Conservation (phyloP, 2,113 vertebrate species). For the Grallaria varia region DNA sequence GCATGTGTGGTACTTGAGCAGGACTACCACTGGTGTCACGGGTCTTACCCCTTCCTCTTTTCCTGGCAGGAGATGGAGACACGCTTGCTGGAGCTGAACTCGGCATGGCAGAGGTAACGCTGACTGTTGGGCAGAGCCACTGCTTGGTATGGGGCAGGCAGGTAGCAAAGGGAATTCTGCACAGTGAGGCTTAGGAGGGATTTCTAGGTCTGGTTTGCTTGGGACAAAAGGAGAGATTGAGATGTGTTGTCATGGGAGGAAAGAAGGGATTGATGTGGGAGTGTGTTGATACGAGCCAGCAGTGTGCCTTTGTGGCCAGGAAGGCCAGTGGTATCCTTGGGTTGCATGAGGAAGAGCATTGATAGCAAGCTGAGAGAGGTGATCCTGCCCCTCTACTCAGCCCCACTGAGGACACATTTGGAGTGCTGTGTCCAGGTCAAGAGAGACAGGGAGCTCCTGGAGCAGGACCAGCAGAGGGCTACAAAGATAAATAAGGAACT, state of each 20-base stretch:
- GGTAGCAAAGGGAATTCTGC: neutral
- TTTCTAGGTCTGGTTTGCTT: neutral
- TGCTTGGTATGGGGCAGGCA: neutral
- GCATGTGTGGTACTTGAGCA: rapidly evolving
- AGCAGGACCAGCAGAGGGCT: neutral
- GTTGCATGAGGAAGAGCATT: neutral
- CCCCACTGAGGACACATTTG: neutral
- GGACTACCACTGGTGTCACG: rapidly evolving
- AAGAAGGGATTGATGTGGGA: neutral
- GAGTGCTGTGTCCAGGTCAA: neutral
- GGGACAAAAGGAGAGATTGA: neutral
- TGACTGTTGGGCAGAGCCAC: neutral
- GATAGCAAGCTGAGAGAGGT: neutral
- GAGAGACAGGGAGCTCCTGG: neutral
- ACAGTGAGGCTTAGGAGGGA: neutral
- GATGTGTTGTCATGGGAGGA: rapidly evolving
- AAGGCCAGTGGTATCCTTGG: neutral
- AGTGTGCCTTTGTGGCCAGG: neutral
- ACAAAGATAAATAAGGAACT: neutral
- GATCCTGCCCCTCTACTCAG: neutral
- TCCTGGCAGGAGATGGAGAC: slow-evolving; percentile 69
- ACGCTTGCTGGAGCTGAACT: slow-evolving; percentile 62
- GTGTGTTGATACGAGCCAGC: neutral
- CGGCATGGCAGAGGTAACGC: slow-evolving; percentile 72
- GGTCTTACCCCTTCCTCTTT: neutral